These are phyloP conservation scores for Dromiciops gliroides DNA, from an alignment of 2,113 vertebrate species.

Conservation along the genomic window DNA sequence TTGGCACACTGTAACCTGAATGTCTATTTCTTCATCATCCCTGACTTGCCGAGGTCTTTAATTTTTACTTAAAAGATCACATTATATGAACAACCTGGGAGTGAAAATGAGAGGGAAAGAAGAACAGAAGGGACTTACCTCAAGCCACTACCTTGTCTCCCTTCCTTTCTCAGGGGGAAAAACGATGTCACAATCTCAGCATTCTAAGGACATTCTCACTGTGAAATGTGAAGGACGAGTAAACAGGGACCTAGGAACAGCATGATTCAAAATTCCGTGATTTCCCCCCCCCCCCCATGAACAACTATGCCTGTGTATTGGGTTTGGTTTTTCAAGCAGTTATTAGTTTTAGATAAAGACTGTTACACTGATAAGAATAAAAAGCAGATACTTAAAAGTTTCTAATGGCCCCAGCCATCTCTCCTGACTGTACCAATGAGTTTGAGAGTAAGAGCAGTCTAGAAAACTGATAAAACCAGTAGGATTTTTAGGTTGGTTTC, in stretches of 20 bases:
- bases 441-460: background rate
- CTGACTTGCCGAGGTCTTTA: background rate
- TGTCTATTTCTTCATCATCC: background rate
- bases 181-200: background rate
- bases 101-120: background rate
- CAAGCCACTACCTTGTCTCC: background rate
- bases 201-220: background rate
- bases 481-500: background rate
- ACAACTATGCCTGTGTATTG: background rate
- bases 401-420: background rate
- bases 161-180: background rate
- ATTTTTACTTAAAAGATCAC: slow-evolving; percentile 20
- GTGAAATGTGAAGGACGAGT: background rate
- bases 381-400: background rate
- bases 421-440: background rate
- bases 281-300: no score
- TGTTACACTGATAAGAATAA: background rate
- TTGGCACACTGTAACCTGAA: background rate
- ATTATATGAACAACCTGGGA: background rate
- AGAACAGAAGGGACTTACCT: background rate
- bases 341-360: background rate
- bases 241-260: background rate
- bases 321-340: background rate
- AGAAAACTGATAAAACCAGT: background rate
- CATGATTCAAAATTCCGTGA: background rate